Base-by-base conservation (phyloP, 2,888 invertebrate genomes). In the Microchrysa polita region DNA sequence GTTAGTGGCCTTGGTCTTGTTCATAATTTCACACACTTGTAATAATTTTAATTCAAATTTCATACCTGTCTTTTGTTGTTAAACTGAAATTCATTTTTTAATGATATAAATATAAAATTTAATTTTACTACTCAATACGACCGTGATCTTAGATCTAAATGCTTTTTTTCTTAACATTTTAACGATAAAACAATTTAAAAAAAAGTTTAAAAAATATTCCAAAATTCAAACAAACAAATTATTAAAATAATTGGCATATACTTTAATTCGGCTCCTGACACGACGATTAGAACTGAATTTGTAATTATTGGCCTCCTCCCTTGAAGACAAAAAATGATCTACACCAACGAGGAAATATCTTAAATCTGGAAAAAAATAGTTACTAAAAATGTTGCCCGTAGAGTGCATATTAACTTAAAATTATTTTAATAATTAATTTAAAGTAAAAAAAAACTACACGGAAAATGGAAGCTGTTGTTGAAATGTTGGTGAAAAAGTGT, bases 121-220 rank as follows among this genome's bases (percentile, higher is more conserved):
- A 42, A 16, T 44, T n/a, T 20, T 67, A 20, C 12, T 65, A 74
- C 73, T 76, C 75, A 72, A 76, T 67, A 77, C 77, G 77, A 77
- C 77, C 77, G 75, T 77, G 77, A 77, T 77, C 77, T 77, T 76
- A 77, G 44, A 12, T 27, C 34, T 73, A 59, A 60, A 73, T 67
- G 77, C 76, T 76, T 77, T 75, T 76, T 65, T 67, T 61, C n/a
- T n/a, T n/a, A n/a, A n/a, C n/a, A n/a, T n/a, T n/a, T n/a, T 74
- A 5, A 34, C 69, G 72, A 16, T 34, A 22, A 53, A 67, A 67
- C n/a, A 53, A 53, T 67, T 69, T n/a, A 74, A 75, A 72, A 72
- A 34, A 34, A 34, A 34, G 16, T 53, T 55, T 22, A 67, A 55
- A 18, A 40, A 52, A 22, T 42, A 16, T 53, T 53, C n/a, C n/a